Conservation (phyloP, 2,888 invertebrate species). For the Drosophila neotestacea region DNA sequence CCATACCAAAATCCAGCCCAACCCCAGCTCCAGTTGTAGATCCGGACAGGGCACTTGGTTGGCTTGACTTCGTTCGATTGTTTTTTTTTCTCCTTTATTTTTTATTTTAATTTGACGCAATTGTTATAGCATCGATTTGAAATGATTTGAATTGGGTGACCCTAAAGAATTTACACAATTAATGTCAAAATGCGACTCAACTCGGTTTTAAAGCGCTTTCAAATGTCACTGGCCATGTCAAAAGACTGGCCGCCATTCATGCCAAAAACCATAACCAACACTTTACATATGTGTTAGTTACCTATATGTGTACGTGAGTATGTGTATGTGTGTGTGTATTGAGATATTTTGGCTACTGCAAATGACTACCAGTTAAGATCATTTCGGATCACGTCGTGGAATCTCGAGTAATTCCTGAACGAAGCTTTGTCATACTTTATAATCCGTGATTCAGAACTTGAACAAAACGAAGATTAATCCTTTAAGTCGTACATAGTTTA, state of each 20-base stretch:
- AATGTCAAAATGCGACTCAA: conserved; percentile 63
- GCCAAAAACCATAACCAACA: conserved; percentile 36
- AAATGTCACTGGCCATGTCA: conserved; percentile 71
- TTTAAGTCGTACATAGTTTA: too few species aligned
- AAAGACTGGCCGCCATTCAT: conserved; percentile 58
- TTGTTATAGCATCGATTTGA: conserved; percentile 69
- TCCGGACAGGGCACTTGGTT: conserved; percentile 53
- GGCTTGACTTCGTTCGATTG: conserved; percentile 45
- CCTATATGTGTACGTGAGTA: not conserved
- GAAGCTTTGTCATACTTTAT: conserved; percentile 14
- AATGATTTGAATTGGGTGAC: conserved; percentile 60
- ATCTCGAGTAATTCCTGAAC: conserved; percentile 8
- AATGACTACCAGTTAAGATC: conserved; percentile 56
- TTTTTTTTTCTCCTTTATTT: conserved; percentile 16
- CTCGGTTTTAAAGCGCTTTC: conserved; percentile 62
- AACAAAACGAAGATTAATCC: not conserved
- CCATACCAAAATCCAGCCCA: conserved; percentile 14
- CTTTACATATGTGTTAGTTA: conserved; percentile 18
- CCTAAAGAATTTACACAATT: conserved; percentile 68
- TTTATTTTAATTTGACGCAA: conserved; percentile 69
- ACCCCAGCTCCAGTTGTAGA: conserved; percentile 29
- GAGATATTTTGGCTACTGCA: conserved; percentile 60
- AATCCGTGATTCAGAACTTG: not conserved
- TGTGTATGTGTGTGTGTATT: conserved; percentile 30
- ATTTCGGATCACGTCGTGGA: conserved; percentile 40